phyloP scores from a whole-genome alignment of 2,888 invertebrate species.

The Cryptocephalus primarius region DNA sequence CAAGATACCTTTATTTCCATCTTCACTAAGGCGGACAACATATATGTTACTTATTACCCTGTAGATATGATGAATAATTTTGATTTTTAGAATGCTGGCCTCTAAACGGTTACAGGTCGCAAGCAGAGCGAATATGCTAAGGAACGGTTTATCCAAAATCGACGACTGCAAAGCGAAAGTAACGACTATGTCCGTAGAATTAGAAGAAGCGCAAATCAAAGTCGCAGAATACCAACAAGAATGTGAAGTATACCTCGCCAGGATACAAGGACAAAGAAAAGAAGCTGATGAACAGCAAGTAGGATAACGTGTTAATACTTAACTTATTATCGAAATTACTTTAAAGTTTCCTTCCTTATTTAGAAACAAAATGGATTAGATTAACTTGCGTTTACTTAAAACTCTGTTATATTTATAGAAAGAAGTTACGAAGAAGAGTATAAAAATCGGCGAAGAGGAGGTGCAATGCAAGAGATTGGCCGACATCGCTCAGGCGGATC shows the following conservation, averaged over 20 bases:
- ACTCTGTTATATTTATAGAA: conserved; percentile 36
- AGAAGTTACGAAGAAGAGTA: conserved; percentile 56
- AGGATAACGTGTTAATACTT: not conserved
- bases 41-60: too few species aligned
- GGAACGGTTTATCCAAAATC: conserved; percentile 76
- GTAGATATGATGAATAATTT: too few species aligned
- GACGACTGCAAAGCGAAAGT: conserved; percentile 77
- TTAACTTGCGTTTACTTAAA: too few species aligned
- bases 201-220: conserved; percentile 66
- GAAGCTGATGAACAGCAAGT: conserved; percentile 69
- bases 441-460: conserved; percentile 71
- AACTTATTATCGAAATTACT: too few species aligned
- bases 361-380: too few species aligned
- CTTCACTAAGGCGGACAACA: too few species aligned
- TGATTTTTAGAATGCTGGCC: conserved; percentile 49
- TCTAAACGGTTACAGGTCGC: conserved; percentile 62
- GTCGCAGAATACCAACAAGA: conserved; percentile 68
- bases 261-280: conserved; percentile 67
- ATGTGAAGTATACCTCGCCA: conserved; percentile 76
- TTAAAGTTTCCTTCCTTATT: too few species aligned
- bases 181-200: conserved; percentile 70
- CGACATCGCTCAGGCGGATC: conserved; percentile 69
- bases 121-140: conserved; percentile 63
- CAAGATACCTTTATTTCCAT: not conserved
- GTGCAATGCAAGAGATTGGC: conserved; percentile 71